Base-by-base conservation (phyloP, 2,797 vertebrate genomes). In the Myripristis jacobus region DNA sequence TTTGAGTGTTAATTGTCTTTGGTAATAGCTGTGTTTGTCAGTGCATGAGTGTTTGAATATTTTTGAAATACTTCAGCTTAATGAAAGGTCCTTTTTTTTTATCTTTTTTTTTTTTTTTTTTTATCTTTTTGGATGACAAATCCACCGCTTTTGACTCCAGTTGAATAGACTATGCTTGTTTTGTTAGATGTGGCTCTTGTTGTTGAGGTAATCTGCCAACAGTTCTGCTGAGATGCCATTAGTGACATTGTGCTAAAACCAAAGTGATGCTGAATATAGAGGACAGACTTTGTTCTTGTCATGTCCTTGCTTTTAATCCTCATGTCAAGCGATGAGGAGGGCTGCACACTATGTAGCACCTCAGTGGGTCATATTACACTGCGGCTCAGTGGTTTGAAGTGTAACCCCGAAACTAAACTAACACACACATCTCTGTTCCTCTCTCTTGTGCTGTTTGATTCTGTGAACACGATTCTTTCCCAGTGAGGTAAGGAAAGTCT, bases 401-500 rank as follows among this genome's bases (percentile, higher is more conserved):
- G 15, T 61, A 59, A 51, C 5, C n/a, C 15, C 16, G 21, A 75
- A 74, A 69, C 25, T 6, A 56, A 6, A 65, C 62, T 81, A 53
- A 73, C 41, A 19, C 38, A 19, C 41, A 19, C 41, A 48, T 22
- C 15, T 69, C 43, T 66, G 29, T 77, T 57, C 66, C 6, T 75
- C 29, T 55, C 16, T 55, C 16, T 3, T 61, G 56, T 77, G 64
- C 62, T 62, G 60, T 79, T 60, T 25, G 68, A 47, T 77, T 76
- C 65, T 59, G 25, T 29, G 19, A 56, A 66, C 52, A 43, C 19
- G n/a, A 8, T 22, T 22, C 75, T 82, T 73, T 6, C 27, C 6
- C 79, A 68, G 69, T 16, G 65, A 81, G 82, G 84, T 92, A 83
- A 87, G 79, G 68, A 57, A 55, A 21, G 34, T 46, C 6, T 2